Evolutionary conservation across 2,888 invertebrate genomes (phyloP), one percentile per base, ranked within the genome.

Genomic region (Oscheius sp.): DNA sequence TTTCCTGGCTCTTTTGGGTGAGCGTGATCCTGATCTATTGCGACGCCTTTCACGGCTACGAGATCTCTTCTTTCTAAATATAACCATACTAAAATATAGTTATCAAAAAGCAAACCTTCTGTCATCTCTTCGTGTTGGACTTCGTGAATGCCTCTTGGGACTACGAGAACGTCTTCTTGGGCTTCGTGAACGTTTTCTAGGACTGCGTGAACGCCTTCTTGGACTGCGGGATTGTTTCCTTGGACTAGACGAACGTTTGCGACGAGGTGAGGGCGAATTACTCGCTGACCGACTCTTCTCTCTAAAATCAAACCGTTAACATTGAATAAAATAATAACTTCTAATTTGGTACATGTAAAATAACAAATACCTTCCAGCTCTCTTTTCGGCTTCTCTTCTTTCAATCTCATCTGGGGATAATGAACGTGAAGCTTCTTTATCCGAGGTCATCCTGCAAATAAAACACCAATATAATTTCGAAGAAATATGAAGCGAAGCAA

Each of bases 321-420:
- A n/a, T n/a, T n/a, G n/a, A n/a, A n/a, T n/a, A n/a, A n/a, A n/a
- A n/a, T n/a, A n/a, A n/a, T n/a, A n/a, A n/a, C n/a, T n/a, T n/a
- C n/a, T n/a, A n/a, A n/a, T n/a, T n/a, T n/a, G n/a, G n/a, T n/a
- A n/a, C n/a, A n/a, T n/a, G 13, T 23, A 25, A 12, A 23, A 55
- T 23, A 55, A 6, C 21, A 55, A 52, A 23, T 61, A 61, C 61
- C 23, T 61, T 61, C 43, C 61, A n/a, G 21, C 45, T 21, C 2
- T 21, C 5, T 18, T 16, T 43, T 61, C 43, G 1, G 61, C 61
- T 43, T 41, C 61, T 45, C 61, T 61, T 13, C 61, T 41, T 43
- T 61, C 61, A n/a, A 61, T 12, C 25, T 61, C 61, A 43, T 61
- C 61, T 43, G 61, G 61, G 16, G 61, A 61, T 1, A 61, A 27